Percentiles rank a stretch among this genome's conserved stretches.
Conservation (phyloP, 2,797 vertebrate genomes). For the Pipistrellus pipistrellus region DNA sequence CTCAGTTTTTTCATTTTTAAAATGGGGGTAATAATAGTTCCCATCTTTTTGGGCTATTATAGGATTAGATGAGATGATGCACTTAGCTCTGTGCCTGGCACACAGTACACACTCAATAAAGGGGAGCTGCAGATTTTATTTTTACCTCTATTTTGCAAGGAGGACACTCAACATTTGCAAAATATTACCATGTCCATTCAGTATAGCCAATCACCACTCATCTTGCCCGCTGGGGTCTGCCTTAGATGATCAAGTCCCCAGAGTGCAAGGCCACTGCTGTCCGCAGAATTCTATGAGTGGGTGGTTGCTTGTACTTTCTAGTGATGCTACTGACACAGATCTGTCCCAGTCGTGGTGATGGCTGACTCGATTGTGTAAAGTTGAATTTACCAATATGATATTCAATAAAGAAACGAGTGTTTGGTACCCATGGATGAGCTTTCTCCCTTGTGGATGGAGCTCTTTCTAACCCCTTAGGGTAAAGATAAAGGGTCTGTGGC, state of each 20-base stretch:
- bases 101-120: background rate
- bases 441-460: background rate
- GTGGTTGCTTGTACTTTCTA: background rate
- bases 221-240: background rate
- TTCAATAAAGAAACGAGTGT: background rate
- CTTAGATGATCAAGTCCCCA: background rate
- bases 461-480: background rate
- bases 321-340: background rate
- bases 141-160: background rate
- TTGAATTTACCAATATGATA: background rate
- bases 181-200: background rate
- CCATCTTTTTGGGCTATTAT: background rate
- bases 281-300: background rate
- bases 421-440: background rate
- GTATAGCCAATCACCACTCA: background rate
- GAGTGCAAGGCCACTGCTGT: background rate
- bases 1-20: background rate
- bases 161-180: slow-evolving; percentile 1
- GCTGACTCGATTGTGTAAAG: background rate
- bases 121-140: background rate
- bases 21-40: background rate
- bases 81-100: background rate
- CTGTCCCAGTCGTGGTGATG: background rate
- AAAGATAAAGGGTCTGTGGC: no score
- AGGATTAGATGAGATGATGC: slow-evolving; percentile 41